Base-by-base conservation (phyloP, 2,888 invertebrate genomes). In the Siphlonurus alternatus region DNA sequence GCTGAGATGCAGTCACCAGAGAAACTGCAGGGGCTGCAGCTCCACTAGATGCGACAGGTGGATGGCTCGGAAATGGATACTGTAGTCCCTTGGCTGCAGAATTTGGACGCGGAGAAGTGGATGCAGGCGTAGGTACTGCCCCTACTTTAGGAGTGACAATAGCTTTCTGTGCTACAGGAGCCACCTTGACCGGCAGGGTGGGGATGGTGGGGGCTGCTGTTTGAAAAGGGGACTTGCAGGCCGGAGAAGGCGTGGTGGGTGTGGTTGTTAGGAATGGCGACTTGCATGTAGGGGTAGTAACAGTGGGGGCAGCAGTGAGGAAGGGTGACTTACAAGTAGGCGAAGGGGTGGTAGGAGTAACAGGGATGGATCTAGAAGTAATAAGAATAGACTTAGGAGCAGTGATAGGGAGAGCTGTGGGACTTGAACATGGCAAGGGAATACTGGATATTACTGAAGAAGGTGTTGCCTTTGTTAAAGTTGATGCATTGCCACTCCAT, bases 11-110 rank as follows among this genome's bases (percentile, higher is more conserved):
- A n/a, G 56, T 56, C 56, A 56, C 56, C n/a, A 56, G 22, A 22
- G 56, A 56, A 5, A 56, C 56, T 10, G 56, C 56, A 56, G 65
- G 38, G 63, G 61, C 53, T 24, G 62, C 5, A 23, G 61, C 22
- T 23, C 59, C 18, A n/a, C 56, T n/a, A 7, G 7, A 10, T 10
- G 68, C 23, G 67, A 79, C 74, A 65, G 87, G 86, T 70, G 86
- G 87, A 76, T 88, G 88, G 74, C 84, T 85, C 69, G 88, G 88
- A 77, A 87, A 88, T 61, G 88, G 89, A 77, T 87, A 89, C 74
- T 86, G 89, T 69, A 86, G 78, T 68, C 83, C 79, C 74, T 85
- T 79, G 71, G 78, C 73, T 73, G 79, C 65, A 24, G 63, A 64
- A n/a, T n/a, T n/a, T 64, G 62, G 65, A 24, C 10, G 62, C 64